These are phyloP conservation scores for Hermetia illucens DNA, from an alignment of 1,140 invertebrate genomes.

Conservation along the genomic window DNA sequence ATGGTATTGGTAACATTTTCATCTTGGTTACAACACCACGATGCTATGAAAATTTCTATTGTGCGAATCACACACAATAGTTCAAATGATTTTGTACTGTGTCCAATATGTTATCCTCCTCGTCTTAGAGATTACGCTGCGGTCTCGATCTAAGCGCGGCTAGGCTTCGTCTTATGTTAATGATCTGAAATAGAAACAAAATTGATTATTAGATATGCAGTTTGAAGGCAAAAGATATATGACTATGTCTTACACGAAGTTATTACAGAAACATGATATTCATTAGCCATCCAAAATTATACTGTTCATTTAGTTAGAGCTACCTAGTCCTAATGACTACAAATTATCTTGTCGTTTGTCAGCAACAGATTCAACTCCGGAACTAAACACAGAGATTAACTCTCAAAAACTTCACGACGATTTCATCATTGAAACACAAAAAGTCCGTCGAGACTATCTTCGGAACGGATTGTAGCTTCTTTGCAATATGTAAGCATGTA, in stretches of 20 bases:
- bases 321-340: too few relatives aligned
- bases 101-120: background rate
- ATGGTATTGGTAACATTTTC: slow-evolving; percentile 50
- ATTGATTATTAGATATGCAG: background rate
- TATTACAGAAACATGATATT: too few relatives aligned
- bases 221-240: too few relatives aligned
- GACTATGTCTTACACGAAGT: too few relatives aligned
- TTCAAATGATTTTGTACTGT: too few relatives aligned
- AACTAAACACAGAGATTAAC: too few relatives aligned
- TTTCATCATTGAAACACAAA: background rate
- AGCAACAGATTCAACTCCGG: too few relatives aligned
- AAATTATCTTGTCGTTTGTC: too few relatives aligned
- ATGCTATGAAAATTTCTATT: background rate
- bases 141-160: background rate
- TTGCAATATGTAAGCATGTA: background rate
- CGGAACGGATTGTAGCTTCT: background rate
- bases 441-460: background rate
- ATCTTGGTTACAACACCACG: slow-evolving; percentile 31
- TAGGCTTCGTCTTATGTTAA: background rate
- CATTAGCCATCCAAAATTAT: too few relatives aligned
- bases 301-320: too few relatives aligned
- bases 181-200: background rate
- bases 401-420: too few relatives aligned
- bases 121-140: background rate
- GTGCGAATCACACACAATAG: too few relatives aligned